Conservation (phyloP, 2,797 vertebrate genomes). For the Gymnoscopelus braueri region DNA sequence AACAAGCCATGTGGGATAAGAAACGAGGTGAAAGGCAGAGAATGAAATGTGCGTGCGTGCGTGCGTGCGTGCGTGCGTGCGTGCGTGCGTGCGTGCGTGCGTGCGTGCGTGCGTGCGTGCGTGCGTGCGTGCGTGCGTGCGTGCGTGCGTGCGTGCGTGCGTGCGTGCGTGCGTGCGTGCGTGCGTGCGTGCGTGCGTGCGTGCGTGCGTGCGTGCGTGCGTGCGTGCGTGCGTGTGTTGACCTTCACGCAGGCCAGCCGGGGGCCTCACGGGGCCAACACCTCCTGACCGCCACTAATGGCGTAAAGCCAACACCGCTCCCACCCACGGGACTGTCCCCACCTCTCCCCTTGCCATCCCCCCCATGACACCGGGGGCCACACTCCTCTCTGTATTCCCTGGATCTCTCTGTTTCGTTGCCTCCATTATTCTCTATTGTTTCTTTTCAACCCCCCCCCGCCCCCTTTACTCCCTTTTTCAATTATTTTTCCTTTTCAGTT, state of each 20-base stretch:
- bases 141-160: too few relatives aligned
- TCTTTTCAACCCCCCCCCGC: too few relatives aligned
- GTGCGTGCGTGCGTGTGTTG: constrained; percentile 1
- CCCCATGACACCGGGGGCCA: too few relatives aligned
- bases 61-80: not conserved
- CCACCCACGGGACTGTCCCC: constrained; percentile 21
- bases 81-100: not conserved
- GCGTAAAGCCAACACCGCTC: constrained; percentile 21
- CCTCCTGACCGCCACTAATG: constrained; percentile 52
- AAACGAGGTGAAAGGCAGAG: too few relatives aligned
- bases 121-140: not conserved
- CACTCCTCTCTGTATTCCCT: too few relatives aligned
- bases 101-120: not conserved
- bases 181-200: too few relatives aligned
- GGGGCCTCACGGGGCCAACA: constrained; percentile 18
- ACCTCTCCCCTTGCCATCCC: constrained; percentile 15
- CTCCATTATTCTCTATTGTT: not conserved
- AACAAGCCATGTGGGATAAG: too few relatives aligned
- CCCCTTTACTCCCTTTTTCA: not conserved
- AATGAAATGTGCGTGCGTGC: too few relatives aligned
- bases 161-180: too few relatives aligned
- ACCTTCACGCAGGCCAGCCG: constrained; percentile 44
- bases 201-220: too few relatives aligned
- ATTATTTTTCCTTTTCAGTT: too few relatives aligned
- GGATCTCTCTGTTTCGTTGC: not conserved